Evolutionary conservation across 1,140 invertebrate genomes (phyloP).

Genomic region (Amyelois transitella): DNA sequence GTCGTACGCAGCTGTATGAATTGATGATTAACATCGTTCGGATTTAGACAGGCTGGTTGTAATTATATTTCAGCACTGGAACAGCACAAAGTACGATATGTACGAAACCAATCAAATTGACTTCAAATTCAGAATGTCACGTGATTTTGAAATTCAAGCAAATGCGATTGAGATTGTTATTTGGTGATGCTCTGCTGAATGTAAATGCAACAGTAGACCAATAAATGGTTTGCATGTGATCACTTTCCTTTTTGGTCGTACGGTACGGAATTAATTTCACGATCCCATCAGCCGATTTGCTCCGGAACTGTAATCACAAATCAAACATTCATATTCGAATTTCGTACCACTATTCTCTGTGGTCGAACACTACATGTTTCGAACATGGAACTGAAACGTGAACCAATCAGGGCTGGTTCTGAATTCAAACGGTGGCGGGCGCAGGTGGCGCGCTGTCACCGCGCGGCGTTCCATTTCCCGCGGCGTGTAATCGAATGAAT

Average conservation of each 20-base stretch:
- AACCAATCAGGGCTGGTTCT: slow-evolving; percentile 22
- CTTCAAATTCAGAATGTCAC: slow-evolving; percentile 31
- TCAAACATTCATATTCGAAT: slow-evolving; percentile 43
- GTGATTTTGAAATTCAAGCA: slow-evolving; percentile 58
- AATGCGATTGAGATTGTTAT: slow-evolving; percentile 48
- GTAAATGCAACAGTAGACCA: slow-evolving; percentile 35
- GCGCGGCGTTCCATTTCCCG: slow-evolving; percentile 47
- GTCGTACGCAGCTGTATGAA: slow-evolving; percentile 26
- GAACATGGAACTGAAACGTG: slow-evolving; percentile 20
- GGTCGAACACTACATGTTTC: slow-evolving; percentile 38
- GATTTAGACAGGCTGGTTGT: neutral
- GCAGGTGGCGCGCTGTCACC: slow-evolving; percentile 59
- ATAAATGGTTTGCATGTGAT: neutral
- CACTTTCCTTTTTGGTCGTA: slow-evolving; percentile 41
- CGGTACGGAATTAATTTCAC: slow-evolving; percentile 41
- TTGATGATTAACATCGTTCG: slow-evolving; percentile 34
- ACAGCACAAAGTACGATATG: no score
- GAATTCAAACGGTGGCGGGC: slow-evolving; percentile 20
- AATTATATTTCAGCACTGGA: neutral
- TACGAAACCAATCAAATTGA: slow-evolving; percentile 42
- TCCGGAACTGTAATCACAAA: slow-evolving; percentile 34
- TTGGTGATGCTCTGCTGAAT: slow-evolving; percentile 48
- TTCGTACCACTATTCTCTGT: slow-evolving; percentile 18
- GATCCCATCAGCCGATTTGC: slow-evolving; percentile 24
- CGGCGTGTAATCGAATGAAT: slow-evolving; percentile 62